Conservation (phyloP, 2,113 vertebrate genomes). For the Dissostichus mawsoni region DNA sequence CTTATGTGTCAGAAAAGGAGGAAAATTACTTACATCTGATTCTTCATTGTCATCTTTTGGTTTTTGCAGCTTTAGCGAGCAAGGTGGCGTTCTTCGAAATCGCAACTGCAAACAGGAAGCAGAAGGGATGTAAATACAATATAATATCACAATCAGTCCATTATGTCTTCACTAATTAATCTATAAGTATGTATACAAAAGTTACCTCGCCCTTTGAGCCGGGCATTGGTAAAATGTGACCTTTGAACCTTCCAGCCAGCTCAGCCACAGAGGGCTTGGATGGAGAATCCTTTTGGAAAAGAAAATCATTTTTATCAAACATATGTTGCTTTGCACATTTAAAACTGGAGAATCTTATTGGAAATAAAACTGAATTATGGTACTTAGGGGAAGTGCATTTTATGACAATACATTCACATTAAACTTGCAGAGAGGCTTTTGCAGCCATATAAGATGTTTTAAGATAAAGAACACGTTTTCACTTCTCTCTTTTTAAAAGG, state of each 20-base stretch:
- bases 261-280: conserved; percentile 83
- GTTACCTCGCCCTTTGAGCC: conserved; percentile 69
- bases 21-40: conserved; percentile 63
- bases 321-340: background rate
- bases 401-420: background rate
- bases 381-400: background rate
- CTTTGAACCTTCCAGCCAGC: conserved; percentile 81
- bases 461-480: conserved; percentile 25
- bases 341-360: background rate
- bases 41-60: conserved; percentile 58
- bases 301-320: background rate
- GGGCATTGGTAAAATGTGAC: conserved; percentile 71
- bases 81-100: conserved; percentile 64
- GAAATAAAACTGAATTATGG: background rate
- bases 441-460: background rate
- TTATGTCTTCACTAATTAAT: background rate
- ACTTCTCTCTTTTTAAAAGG: conserved; percentile 30
- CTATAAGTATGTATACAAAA: background rate
- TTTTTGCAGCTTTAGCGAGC: conserved; percentile 70
- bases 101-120: conserved; percentile 44
- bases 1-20: background rate
- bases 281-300: conserved; percentile 72
- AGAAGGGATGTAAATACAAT: background rate
- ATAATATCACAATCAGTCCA: background rate
- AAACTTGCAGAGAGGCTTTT: background rate